phyloP scores from a whole-genome alignment of 2,797 vertebrate species.

The Pseudochirops cupreus region DNA sequence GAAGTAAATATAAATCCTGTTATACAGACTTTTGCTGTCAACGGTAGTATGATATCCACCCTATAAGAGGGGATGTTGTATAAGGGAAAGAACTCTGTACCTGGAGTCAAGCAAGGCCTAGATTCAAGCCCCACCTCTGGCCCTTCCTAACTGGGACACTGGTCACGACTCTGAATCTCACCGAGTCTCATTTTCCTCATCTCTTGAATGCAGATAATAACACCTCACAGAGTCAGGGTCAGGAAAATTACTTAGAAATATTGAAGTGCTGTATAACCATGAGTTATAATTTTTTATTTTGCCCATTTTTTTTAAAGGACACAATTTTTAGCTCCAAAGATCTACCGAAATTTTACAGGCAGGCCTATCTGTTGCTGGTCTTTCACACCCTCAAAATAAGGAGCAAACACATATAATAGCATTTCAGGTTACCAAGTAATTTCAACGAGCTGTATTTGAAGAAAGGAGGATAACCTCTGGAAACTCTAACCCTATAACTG shows the following conservation, averaged over 20 bases:
- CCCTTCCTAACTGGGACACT: not conserved
- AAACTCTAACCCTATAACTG: slow-evolving; percentile 5
- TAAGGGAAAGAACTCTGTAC: not conserved
- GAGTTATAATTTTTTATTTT: not conserved
- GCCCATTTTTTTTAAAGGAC: not conserved
- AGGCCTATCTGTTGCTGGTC: not conserved
- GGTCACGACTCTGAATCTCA: not conserved
- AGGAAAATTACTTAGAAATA: not conserved
- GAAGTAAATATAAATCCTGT: not conserved
- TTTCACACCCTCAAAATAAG: not conserved
- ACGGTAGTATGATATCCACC: not conserved
- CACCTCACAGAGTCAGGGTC: not conserved
- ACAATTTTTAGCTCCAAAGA: slow-evolving; percentile 34
- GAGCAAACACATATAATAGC: slow-evolving; percentile 4
- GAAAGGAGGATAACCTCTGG: slow-evolving; percentile 22
- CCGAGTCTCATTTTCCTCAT: not conserved
- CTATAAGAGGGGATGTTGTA: not conserved
- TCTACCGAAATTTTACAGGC: slow-evolving; percentile 25
- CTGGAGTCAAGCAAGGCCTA: not conserved
- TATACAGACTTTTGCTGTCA: not conserved
- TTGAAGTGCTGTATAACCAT: not conserved
- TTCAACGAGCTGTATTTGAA: slow-evolving; percentile 10
- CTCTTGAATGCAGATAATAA: not conserved
- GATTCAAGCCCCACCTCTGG: not conserved
- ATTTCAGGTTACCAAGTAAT: slow-evolving; percentile 11